These are phyloP conservation scores for Peromyscus nudipes DNA, from an alignment of 2,797 vertebrate genomes.

Conservation along the genomic window DNA sequence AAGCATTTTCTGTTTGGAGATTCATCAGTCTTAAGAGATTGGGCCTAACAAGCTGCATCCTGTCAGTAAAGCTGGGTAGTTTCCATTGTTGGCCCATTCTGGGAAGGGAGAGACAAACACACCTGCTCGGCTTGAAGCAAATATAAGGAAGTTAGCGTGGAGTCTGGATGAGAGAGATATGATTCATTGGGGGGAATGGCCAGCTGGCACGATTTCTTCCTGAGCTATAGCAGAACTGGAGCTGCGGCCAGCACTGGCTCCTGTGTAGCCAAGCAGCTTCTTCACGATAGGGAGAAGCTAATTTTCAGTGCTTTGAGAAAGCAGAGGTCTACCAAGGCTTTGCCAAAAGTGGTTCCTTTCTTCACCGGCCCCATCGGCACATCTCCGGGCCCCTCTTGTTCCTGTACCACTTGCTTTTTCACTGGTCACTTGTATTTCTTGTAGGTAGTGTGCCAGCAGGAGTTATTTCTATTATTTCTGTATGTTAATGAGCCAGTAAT, in stretches of 20 bases:
- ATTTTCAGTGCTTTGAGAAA: conserved; percentile 67
- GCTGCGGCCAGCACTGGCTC: conserved; percentile 86
- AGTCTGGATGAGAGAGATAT: conserved; percentile 94
- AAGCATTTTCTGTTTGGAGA: conserved; percentile 86
- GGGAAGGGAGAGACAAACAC: conserved; percentile 94
- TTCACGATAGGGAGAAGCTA: conserved; percentile 84
- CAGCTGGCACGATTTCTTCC: conserved; percentile 91
- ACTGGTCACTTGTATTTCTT: conserved; percentile 7
- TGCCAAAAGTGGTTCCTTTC: conserved; percentile 4
- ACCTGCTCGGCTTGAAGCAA: conserved; percentile 95
- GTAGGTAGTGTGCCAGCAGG: conserved; percentile 24
- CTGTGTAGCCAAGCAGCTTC: conserved; percentile 82
- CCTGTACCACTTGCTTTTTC: conserved; percentile 35
- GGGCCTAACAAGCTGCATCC: conserved; percentile 97
- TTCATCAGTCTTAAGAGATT: conserved; percentile 91
- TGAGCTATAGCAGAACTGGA: conserved; percentile 88
- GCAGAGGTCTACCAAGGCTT: conserved; percentile 20
- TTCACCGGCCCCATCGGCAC: conserved; percentile 37
- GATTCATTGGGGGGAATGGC: conserved; percentile 91
- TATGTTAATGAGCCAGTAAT: not conserved
- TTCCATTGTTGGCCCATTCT: conserved; percentile 94
- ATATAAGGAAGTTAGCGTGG: conserved; percentile 94
- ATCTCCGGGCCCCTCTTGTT: conserved; percentile 48
- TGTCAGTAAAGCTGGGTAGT: conserved; percentile 91
- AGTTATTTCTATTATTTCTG: conserved; percentile 14